These are phyloP conservation scores for Cygnus olor DNA, from an alignment of 2,797 vertebrate genomes.

Conservation along the genomic window DNA sequence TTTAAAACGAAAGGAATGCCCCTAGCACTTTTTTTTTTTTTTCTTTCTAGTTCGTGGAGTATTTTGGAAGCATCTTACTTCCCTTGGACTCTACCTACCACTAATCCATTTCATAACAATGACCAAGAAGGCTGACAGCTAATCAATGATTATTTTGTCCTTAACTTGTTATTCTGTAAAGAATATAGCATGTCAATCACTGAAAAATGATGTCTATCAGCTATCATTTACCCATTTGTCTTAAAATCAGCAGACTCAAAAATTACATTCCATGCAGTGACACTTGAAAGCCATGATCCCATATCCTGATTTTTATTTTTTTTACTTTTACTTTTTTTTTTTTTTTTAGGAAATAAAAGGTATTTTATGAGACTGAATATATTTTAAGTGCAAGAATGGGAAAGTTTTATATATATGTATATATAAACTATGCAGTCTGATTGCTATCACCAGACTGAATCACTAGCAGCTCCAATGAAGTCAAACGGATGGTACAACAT, in stretches of 20 bases:
- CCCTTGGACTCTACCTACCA: neutral
- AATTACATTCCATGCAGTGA: neutral
- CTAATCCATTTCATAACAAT: constrained; percentile 2
- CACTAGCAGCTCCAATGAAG: neutral
- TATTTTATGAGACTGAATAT: neutral
- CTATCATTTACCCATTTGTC: neutral
- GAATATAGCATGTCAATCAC: constrained; percentile 36
- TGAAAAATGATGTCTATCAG: constrained; percentile 18
- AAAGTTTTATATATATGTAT: neutral
- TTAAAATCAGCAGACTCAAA: neutral
- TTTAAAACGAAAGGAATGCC: neutral
- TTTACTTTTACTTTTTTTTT: rapidly evolving
- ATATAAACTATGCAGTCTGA: neutral
- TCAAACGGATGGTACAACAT: neutral
- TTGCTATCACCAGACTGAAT: neutral
- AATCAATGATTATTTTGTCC: constrained; percentile 60
- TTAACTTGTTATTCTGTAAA: constrained; percentile 42
- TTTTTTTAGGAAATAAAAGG: neutral
- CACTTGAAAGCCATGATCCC: neutral
- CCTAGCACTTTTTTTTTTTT: neutral
- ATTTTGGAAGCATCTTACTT: neutral
- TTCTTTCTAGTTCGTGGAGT: neutral
- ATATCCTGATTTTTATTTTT: neutral
- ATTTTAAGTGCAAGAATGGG: neutral
- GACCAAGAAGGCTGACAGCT: constrained; percentile 48